phyloP scores from a whole-genome alignment of 2,888 invertebrate genomes.

The Nudaria mundana region DNA sequence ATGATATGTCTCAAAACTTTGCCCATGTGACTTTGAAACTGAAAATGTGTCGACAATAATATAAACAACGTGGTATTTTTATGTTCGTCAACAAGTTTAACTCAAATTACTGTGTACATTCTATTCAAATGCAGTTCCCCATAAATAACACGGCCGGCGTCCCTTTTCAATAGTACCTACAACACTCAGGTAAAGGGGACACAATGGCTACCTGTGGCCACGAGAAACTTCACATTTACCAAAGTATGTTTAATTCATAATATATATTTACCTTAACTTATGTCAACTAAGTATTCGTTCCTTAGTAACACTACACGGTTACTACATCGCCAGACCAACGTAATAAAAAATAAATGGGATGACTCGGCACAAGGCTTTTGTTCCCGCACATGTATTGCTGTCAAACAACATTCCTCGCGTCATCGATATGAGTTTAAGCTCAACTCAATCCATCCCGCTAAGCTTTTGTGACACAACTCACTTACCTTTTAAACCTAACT shows the following conservation, averaged over 20 bases:
- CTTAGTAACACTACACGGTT: slow-evolving; percentile 30
- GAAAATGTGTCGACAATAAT: slow-evolving; percentile 17
- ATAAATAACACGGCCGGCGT: slow-evolving; percentile 59
- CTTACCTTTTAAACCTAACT: slow-evolving; percentile 76
- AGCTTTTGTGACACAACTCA: slow-evolving; percentile 77
- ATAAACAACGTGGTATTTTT: slow-evolving; percentile 9
- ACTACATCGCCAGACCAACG: slow-evolving; percentile 53
- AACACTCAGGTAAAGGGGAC: slow-evolving; percentile 65
- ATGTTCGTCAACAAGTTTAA: slow-evolving; percentile 34
- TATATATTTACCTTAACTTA: slow-evolving; percentile 29
- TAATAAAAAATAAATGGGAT: slow-evolving; percentile 68
- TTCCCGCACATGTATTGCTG: slow-evolving; percentile 78
- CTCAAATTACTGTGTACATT: slow-evolving; percentile 49
- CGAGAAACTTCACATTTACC: slow-evolving; percentile 44
- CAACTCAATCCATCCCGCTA: slow-evolving; percentile 65
- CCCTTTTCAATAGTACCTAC: slow-evolving; percentile 56
- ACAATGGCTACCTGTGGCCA: slow-evolving; percentile 67
- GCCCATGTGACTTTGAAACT: slow-evolving; percentile 8
- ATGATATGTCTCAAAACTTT: no score
- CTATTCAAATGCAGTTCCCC: slow-evolving; percentile 64
- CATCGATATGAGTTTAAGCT: slow-evolving; percentile 75
- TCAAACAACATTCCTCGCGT: slow-evolving; percentile 78
- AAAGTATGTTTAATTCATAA: slow-evolving; percentile 45
- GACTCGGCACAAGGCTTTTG: slow-evolving; percentile 78
- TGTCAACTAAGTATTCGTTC: slow-evolving; percentile 26